Conservation (phyloP, 2,113 vertebrate species). For the Zootoca vivipara region DNA sequence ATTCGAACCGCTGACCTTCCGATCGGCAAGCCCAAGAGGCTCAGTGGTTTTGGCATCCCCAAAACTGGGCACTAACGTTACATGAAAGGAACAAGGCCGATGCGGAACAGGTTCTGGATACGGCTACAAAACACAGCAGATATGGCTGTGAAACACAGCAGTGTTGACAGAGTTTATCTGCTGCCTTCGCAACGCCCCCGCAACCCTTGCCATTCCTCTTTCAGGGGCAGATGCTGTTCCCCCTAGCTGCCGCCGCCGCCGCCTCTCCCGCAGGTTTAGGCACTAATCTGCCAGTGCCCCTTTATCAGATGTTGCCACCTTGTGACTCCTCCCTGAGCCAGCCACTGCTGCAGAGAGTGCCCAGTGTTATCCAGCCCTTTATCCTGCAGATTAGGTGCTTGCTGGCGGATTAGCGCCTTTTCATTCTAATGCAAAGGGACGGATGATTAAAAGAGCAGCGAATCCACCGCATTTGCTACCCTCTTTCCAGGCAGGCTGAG, state of each 20-base stretch:
- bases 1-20: too few relatives aligned
- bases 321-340: slow-evolving; percentile 50
- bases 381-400: slow-evolving; percentile 71
- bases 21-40: too few relatives aligned
- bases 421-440: slow-evolving; percentile 68
- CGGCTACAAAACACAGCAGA: not conserved
- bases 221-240: not conserved
- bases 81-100: not conserved
- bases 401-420: slow-evolving; percentile 68
- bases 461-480: slow-evolving; percentile 45
- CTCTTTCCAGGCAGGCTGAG: slow-evolving; percentile 36
- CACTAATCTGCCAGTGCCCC: slow-evolving; percentile 46
- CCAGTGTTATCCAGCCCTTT: slow-evolving; percentile 68
- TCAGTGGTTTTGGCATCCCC: too few relatives aligned
- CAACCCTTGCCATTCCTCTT: not conserved
- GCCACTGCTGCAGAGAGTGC: slow-evolving; percentile 45
- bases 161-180: too few relatives aligned
- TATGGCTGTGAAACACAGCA: too few relatives aligned
- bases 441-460: slow-evolving; percentile 57
- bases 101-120: not conserved
- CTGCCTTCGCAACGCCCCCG: not conserved
- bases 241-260: not conserved
- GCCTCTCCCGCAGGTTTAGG: not conserved
- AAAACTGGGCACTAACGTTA: too few relatives aligned
- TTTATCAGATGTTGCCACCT: slow-evolving; percentile 74